Percentiles rank a stretch among this genome's conserved stretches.
phyloP scores from a whole-genome alignment of 1,140 invertebrate genomes.

The Drosophila nigromelanica region DNA sequence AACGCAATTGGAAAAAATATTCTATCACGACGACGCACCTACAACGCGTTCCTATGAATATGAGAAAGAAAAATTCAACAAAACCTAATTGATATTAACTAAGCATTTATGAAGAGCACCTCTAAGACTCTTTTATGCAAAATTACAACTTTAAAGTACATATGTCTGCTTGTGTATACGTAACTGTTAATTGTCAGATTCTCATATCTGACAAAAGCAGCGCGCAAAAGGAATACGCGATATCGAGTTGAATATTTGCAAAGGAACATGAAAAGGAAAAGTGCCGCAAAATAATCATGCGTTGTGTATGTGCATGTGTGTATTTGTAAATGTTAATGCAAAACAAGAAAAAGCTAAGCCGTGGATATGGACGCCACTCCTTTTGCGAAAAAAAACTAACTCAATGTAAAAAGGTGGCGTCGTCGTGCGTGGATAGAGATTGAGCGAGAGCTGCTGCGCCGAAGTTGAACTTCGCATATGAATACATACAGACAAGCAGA shows the following conservation, averaged over 20 bases:
- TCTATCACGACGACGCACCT: constrained; percentile 36
- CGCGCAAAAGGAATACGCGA: constrained; percentile 29
- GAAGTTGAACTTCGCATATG: constrained; percentile 60
- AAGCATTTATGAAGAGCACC: neutral
- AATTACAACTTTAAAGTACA: neutral
- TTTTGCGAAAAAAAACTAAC: constrained; percentile 68
- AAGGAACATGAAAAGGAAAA: constrained; percentile 40
- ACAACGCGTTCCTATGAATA: constrained; percentile 26
- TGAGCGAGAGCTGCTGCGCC: constrained; percentile 60
- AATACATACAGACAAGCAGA: constrained; percentile 32
- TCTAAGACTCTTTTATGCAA: neutral
- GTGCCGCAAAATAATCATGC: constrained; percentile 37
- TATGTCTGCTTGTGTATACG: constrained; percentile 3
- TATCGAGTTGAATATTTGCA: constrained; percentile 16
- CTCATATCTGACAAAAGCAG: constrained; percentile 5
- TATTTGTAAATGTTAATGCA: constrained; percentile 54
- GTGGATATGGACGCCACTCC: constrained; percentile 65
- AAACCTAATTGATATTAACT: constrained; percentile 8
- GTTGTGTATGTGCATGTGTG: constrained; percentile 19
- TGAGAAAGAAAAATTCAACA: constrained; percentile 16
- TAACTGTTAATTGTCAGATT: constrained; percentile 24
- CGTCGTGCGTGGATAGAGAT: constrained; percentile 34
- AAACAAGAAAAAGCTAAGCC: constrained; percentile 43
- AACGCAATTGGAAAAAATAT: constrained; percentile 29
- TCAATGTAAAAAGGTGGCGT: constrained; percentile 43